Evolutionary conservation across 1,140 invertebrate genomes (phyloP).

Genomic region (Charaxes varanes): DNA sequence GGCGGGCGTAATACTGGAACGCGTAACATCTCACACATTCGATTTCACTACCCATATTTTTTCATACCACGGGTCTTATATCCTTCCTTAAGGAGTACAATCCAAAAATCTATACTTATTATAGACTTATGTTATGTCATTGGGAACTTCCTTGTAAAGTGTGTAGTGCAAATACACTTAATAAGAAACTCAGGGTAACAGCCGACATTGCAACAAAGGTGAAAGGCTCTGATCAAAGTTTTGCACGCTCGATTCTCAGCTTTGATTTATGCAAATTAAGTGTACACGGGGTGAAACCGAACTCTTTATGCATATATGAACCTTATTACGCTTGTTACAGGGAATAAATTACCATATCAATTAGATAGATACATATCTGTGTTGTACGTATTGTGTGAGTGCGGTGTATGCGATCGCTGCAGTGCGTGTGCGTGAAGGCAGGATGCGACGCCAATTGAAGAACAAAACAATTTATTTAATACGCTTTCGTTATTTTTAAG

Average conservation of each 20-base stretch:
- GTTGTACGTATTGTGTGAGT: background rate
- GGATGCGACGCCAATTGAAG: constrained; percentile 9
- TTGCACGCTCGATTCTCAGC: constrained; percentile 24
- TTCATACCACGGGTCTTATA: too few species aligned
- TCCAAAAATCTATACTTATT: too few species aligned
- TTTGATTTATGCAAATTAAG: constrained; percentile 47
- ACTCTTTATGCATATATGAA: background rate
- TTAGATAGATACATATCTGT: background rate
- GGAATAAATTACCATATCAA: background rate
- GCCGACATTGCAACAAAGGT: constrained; percentile 18
- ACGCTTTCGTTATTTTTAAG: constrained; percentile 2
- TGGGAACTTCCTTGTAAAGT: too few species aligned
- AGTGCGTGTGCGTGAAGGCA: background rate
- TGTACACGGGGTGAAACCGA: constrained; percentile 1
- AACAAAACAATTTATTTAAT: constrained; percentile 7
- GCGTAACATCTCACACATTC: too few species aligned
- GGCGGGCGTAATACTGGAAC: too few species aligned
- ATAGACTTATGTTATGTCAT: too few species aligned
- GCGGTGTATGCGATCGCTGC: background rate
- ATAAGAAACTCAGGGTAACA: constrained; percentile 1
- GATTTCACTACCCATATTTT: too few species aligned
- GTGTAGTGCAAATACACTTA: background rate
- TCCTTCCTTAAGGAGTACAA: too few species aligned
- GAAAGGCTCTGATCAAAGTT: constrained; percentile 25
- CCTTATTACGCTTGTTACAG: background rate